Conservation (phyloP, 1,140 invertebrate genomes). For the Drosophila pallidifrons region DNA sequence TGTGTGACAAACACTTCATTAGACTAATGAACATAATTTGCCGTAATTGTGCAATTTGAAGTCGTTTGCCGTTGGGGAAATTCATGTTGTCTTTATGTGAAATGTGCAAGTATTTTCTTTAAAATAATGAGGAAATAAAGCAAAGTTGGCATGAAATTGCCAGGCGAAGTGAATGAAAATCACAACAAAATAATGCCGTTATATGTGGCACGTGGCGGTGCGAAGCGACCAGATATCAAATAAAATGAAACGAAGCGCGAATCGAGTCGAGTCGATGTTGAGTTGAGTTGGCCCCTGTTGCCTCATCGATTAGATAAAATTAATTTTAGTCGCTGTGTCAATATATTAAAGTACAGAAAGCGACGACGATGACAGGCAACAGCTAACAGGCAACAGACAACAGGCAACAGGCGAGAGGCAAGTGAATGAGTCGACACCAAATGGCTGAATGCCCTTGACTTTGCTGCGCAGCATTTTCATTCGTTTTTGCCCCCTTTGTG, state of each 20-base stretch:
- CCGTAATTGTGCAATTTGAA: slow-evolving; percentile 63
- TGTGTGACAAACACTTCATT: slow-evolving; percentile 74
- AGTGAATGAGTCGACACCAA: not conserved
- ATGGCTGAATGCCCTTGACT: slow-evolving; percentile 61
- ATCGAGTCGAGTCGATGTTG: not conserved
- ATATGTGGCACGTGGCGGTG: slow-evolving; percentile 7
- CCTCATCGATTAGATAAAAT: slow-evolving; percentile 80
- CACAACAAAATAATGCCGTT: slow-evolving; percentile 19
- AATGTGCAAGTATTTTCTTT: not conserved
- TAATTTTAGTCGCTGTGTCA: slow-evolving; percentile 73
- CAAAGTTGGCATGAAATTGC: slow-evolving; percentile 47
- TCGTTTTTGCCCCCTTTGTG: not conserved
- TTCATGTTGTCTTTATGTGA: not conserved
- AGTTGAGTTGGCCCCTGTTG: not conserved
- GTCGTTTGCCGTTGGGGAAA: slow-evolving; percentile 38
- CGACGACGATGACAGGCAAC: slow-evolving; percentile 13
- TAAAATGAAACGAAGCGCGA: slow-evolving; percentile 32
- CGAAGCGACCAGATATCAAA: slow-evolving; percentile 12
- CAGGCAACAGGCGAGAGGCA: slow-evolving; percentile 12
- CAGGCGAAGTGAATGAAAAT: slow-evolving; percentile 44
- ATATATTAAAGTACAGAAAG: slow-evolving; percentile 36
- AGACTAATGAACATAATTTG: slow-evolving; percentile 79
- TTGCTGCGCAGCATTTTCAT: slow-evolving; percentile 45
- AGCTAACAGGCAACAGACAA: not conserved
- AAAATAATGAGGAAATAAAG: slow-evolving; percentile 4